phyloP scores from a whole-genome alignment of 2,113 vertebrate species.

The Panthera leo region DNA sequence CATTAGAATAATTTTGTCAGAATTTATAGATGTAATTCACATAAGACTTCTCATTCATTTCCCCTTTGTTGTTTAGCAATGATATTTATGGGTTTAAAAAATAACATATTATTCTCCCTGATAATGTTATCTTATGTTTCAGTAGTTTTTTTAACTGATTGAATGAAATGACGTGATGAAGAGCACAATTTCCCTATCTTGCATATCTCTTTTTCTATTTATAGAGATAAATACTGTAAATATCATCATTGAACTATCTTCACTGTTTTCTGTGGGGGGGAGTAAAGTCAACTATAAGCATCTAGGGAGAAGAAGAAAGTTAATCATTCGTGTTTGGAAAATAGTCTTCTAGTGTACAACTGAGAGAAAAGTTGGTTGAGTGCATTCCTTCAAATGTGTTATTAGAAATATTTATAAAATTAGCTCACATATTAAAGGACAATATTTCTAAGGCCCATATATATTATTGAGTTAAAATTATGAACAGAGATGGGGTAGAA shows the following conservation, averaged over 20 bases:
- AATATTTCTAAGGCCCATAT: neutral
- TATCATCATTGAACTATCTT: neutral
- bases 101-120: constrained; percentile 3
- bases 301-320: neutral
- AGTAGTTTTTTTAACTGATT: constrained; percentile 27
- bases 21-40: neutral
- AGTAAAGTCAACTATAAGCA: neutral
- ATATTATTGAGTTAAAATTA: neutral
- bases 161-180: neutral
- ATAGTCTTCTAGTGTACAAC: neutral
- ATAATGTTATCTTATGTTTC: constrained; percentile 11
- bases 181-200: neutral
- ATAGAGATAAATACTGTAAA: constrained; percentile 23
- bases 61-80: constrained; percentile 32
- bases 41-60: neutral
- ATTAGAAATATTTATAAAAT: neutral
- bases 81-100: constrained; percentile 29
- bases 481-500: neutral
- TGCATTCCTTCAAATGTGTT: neutral
- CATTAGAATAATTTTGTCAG: constrained; percentile 40
- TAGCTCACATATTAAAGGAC: neutral
- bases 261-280: neutral
- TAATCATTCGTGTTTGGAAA: constrained; percentile 5
- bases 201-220: neutral
- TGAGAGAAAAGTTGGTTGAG: neutral